A percentile compares a stretch with the other conserved stretches of the same genome.
Evolutionary conservation across 2,797 vertebrate genomes (phyloP).

Genomic region (Ceryle rudis): DNA sequence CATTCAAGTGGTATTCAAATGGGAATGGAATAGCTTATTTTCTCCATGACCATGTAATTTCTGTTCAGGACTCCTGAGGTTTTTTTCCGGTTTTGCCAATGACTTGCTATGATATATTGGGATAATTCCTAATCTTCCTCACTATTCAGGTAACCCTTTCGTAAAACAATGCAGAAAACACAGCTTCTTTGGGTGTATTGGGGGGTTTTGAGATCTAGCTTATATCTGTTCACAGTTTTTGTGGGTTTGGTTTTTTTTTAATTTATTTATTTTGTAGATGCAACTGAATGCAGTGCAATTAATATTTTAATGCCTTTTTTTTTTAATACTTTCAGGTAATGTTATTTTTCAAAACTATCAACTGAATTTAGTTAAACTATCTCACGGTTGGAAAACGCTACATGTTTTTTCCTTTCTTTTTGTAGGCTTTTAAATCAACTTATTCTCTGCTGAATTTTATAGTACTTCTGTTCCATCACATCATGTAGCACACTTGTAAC

Average conservation of each 20-base stretch:
- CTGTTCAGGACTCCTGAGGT: background rate
- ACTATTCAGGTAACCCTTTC: background rate
- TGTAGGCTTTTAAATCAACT: background rate
- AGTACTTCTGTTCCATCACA: slow-evolving; percentile 9
- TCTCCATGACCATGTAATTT: background rate
- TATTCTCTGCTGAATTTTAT: background rate
- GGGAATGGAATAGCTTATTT: background rate
- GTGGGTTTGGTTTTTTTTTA: background rate
- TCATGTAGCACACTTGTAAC: background rate
- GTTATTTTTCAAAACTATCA: background rate
- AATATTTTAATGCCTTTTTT: background rate
- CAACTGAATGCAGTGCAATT: background rate
- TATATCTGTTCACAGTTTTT: background rate
- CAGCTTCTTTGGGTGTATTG: background rate
- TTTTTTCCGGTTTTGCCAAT: background rate
- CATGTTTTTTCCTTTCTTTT: background rate
- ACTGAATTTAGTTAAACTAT: background rate
- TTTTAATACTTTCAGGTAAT: background rate
- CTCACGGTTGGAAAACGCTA: background rate
- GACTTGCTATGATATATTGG: background rate
- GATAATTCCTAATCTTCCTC: background rate
- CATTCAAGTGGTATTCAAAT: background rate
- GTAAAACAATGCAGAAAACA: background rate
- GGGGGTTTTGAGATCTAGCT: background rate
- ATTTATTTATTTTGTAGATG: background rate